phyloP scores from a whole-genome alignment of 2,888 invertebrate genomes.

The Sympetrum striolatum region DNA sequence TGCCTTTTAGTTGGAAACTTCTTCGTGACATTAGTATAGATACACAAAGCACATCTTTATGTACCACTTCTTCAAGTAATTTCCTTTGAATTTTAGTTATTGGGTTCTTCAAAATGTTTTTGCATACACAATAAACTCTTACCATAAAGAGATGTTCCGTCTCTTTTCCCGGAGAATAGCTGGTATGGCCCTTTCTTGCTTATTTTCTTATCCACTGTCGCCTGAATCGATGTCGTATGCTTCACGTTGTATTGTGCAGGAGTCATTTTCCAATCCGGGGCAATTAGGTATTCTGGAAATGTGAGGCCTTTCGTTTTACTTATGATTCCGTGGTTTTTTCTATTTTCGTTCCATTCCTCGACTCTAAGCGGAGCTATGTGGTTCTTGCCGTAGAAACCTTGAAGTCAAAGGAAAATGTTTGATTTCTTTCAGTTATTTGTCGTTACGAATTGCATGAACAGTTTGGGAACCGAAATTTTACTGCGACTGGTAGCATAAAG shows the following conservation, averaged over 20 bases:
- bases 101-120: too few relatives aligned
- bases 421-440: too few relatives aligned
- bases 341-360: neutral
- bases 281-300: neutral
- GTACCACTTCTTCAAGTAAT: too few relatives aligned
- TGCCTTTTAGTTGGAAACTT: too few relatives aligned
- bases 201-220: neutral
- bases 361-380: neutral
- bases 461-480: neutral
- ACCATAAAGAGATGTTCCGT: neutral
- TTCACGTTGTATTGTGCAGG: neutral
- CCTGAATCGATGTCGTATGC: neutral
- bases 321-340: neutral
- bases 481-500: neutral
- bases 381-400: constrained; percentile 3
- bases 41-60: too few relatives aligned
- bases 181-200: neutral
- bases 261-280: constrained; percentile 4
- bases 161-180: neutral
- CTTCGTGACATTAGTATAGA: too few relatives aligned
- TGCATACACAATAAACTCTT: neutral
- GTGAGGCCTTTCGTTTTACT: neutral
- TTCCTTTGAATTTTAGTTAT: too few relatives aligned
- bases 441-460: neutral
- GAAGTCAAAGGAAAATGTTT: neutral